These are phyloP conservation scores for Noctua janthe DNA, from an alignment of 2,888 invertebrate genomes.

Conservation along the genomic window DNA sequence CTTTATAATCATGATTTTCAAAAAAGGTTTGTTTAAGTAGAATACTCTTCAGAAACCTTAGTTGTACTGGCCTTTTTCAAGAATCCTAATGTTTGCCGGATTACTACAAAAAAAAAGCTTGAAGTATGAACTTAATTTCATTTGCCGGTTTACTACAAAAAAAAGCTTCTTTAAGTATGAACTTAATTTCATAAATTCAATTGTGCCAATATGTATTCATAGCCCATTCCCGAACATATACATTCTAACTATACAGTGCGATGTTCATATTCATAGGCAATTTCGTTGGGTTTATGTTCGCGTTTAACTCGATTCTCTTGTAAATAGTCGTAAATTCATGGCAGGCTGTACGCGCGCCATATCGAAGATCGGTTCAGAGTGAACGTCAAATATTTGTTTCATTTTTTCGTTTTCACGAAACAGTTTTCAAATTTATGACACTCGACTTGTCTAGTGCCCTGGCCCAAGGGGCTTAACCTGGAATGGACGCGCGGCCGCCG, in stretches of 20 bases:
- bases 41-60: background rate
- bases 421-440: conserved; percentile 90
- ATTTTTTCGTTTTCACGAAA: conserved; percentile 87
- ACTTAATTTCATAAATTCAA: conserved; percentile 34
- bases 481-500: conserved; percentile 88
- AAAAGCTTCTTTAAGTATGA: background rate
- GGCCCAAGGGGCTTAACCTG: conserved; percentile 90
- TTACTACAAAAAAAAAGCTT: background rate
- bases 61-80: background rate
- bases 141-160: background rate
- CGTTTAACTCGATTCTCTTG: conserved; percentile 70
- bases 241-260: conserved; percentile 36
- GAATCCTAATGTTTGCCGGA: background rate
- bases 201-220: conserved; percentile 30
- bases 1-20: background rate
- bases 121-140: background rate
- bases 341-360: conserved; percentile 66
- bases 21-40: background rate
- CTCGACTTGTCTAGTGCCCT: conserved; percentile 88
- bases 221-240: conserved; percentile 28
- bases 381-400: conserved; percentile 86
- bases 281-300: conserved; percentile 65
- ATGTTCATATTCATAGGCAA: conserved; percentile 65
- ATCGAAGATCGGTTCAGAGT: conserved; percentile 77
- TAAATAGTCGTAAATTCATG: conserved; percentile 75